Evolutionary conservation across 1,140 invertebrate genomes (phyloP).

Genomic region (Drosophila obscura): DNA sequence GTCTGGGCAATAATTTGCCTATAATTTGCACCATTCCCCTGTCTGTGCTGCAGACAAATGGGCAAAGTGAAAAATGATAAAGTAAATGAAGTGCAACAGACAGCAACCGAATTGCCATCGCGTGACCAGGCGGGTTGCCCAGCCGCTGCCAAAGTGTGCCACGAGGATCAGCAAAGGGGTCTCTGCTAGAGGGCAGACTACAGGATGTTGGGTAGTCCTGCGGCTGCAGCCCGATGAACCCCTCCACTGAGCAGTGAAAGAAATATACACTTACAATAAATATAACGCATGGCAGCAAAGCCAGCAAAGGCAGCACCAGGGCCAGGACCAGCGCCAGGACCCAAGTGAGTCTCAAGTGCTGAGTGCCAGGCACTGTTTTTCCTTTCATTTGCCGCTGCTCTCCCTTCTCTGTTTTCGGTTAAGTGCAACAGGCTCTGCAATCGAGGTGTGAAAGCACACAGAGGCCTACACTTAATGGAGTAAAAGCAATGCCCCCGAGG

Average conservation of each 20-base stretch:
- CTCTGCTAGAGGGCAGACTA: too few relatives aligned
- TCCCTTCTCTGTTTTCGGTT: constrained; percentile 1
- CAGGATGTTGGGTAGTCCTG: too few relatives aligned
- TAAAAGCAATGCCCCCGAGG: constrained; percentile 1
- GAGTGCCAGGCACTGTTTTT: constrained; percentile 40
- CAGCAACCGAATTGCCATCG: constrained; percentile 40
- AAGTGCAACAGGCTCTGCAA: constrained; percentile 55
- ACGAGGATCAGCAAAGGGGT: too few relatives aligned
- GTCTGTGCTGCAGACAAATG: constrained; percentile 2
- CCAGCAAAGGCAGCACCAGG: too few relatives aligned
- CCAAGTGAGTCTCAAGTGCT: constrained; percentile 75
- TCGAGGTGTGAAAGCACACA: constrained; percentile 44
- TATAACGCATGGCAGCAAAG: constrained; percentile 33
- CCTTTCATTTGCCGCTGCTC: constrained; percentile 3
- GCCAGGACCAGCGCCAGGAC: not conserved
- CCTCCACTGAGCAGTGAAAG: not conserved
- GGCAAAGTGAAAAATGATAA: constrained; percentile 67
- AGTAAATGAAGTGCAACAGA: constrained; percentile 78
- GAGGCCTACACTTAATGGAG: constrained; percentile 12
- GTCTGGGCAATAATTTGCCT: constrained; percentile 74
- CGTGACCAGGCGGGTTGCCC: constrained; percentile 26
- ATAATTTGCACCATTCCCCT: constrained; percentile 58
- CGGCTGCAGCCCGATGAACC: too few relatives aligned
- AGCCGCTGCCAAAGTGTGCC: constrained; percentile 37
- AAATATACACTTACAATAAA: constrained; percentile 41